Conservation (phyloP, 2,888 invertebrate species). For the Craniophora ligustri region DNA sequence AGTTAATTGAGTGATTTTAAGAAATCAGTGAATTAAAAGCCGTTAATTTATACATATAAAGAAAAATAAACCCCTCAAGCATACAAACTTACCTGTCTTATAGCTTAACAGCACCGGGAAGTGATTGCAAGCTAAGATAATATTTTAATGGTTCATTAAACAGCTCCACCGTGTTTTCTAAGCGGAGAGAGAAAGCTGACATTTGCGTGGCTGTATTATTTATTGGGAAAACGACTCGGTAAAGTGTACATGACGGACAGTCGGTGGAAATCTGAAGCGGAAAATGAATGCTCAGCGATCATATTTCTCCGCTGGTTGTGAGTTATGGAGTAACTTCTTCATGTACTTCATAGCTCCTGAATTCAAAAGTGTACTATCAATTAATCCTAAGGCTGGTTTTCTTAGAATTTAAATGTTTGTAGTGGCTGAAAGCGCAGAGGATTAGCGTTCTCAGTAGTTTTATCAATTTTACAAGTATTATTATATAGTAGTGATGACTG, state of each 20-base stretch:
- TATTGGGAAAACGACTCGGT: conserved; percentile 19
- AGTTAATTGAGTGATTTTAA: no score
- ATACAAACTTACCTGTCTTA: not conserved
- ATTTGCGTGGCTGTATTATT: conserved; percentile 41
- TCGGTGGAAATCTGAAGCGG: conserved; percentile 5
- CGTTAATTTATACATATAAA: not conserved
- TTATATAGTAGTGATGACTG: no score
- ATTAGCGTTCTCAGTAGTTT: no score
- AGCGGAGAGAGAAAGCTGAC: conserved; percentile 33
- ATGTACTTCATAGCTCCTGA: no score
- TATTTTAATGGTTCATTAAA: conserved; percentile 51
- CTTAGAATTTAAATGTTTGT: no score
- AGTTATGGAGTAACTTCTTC: no score
- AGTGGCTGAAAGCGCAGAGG: no score
- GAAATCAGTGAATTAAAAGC: not conserved
- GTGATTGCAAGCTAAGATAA: conserved; percentile 44
- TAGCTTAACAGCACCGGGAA: conserved; percentile 23
- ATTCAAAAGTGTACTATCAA: no score
- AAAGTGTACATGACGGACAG: not conserved
- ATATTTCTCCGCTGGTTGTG: not conserved
- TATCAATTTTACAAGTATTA: no score
- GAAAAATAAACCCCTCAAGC: not conserved
- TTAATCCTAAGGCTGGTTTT: no score
- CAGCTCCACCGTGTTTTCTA: conserved; percentile 32
- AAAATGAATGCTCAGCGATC: conserved; percentile 1